Conservation (phyloP, 2,888 invertebrate genomes). For the Bursaphelenchus okinawaensis region DNA sequence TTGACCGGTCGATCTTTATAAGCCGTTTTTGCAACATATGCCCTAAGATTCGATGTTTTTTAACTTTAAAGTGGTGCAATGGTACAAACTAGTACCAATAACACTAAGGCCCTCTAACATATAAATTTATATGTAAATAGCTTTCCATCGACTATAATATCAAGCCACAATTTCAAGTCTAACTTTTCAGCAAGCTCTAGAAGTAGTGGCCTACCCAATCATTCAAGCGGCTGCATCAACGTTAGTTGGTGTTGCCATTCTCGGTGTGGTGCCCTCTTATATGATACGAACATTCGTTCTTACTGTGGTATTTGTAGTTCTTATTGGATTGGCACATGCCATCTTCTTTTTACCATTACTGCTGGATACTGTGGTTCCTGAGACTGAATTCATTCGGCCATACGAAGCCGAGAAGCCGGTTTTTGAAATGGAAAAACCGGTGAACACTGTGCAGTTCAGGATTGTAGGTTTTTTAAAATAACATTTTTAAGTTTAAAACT, state of each 20-base stretch:
- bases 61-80: too few relatives aligned
- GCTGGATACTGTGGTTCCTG: constrained; percentile 36
- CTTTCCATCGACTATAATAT: too few relatives aligned
- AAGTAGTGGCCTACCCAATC: constrained; percentile 47
- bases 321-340: constrained; percentile 47
- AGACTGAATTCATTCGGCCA: constrained; percentile 26
- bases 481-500: too few relatives aligned
- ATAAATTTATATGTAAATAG: too few relatives aligned
- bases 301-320: constrained; percentile 51
- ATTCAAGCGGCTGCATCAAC: constrained; percentile 51
- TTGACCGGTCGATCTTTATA: too few relatives aligned
- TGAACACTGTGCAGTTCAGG: background rate
- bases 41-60: too few relatives aligned
- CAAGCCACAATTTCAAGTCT: too few relatives aligned
- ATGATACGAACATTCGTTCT: constrained; percentile 53
- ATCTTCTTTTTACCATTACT: constrained; percentile 50
- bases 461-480: background rate
- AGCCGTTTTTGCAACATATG: too few relatives aligned
- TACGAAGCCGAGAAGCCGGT: constrained; percentile 22
- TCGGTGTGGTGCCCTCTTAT: constrained; percentile 48
- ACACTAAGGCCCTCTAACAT: too few relatives aligned
- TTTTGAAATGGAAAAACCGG: background rate
- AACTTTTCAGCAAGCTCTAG: constrained; percentile 38
- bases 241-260: constrained; percentile 43
- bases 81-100: too few relatives aligned